Evolutionary conservation across 1,140 invertebrate genomes (phyloP).

Genomic region (Subanguina moxae): DNA sequence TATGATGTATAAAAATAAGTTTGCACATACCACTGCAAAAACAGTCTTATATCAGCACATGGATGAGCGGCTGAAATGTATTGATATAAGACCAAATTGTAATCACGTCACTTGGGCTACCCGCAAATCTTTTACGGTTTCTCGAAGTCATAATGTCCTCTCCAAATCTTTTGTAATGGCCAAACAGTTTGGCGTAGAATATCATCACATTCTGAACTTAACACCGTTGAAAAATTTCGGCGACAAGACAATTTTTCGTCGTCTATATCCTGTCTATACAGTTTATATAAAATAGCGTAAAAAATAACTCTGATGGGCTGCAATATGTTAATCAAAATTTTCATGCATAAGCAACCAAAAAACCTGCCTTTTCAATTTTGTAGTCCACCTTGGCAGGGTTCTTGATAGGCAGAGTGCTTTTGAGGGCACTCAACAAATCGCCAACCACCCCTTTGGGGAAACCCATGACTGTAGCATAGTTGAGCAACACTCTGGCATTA

Average conservation of each 20-base stretch:
- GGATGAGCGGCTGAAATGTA: slow-evolving; percentile 17
- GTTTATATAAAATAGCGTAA: no score
- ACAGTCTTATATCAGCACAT: slow-evolving; percentile 29
- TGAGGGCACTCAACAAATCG: slow-evolving; percentile 31
- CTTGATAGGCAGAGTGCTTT: slow-evolving; percentile 27
- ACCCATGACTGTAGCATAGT: slow-evolving; percentile 32
- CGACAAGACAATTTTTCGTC: no score
- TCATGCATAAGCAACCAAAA: slow-evolving; percentile 2
- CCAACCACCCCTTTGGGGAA: slow-evolving; percentile 35
- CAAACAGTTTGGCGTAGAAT: slow-evolving; percentile 42
- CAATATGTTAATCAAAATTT: no score
- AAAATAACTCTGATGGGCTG: no score
- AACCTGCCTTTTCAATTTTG: slow-evolving; percentile 46
- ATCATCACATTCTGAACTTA: slow-evolving; percentile 34
- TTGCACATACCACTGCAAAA: slow-evolving; percentile 36
- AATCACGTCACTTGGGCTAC: no score
- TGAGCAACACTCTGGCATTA: slow-evolving; percentile 31
- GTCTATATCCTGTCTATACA: no score
- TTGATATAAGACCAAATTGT: no score
- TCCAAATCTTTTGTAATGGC: slow-evolving; percentile 37
- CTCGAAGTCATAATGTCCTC: slow-evolving; percentile 29
- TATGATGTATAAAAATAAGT: not conserved
- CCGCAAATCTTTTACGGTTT: slow-evolving; percentile 40
- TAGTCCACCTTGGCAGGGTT: slow-evolving; percentile 32
- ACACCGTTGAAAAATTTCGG: slow-evolving; percentile 4